Base-by-base conservation (phyloP, 2,797 vertebrate species). In the Tapera naevia region DNA sequence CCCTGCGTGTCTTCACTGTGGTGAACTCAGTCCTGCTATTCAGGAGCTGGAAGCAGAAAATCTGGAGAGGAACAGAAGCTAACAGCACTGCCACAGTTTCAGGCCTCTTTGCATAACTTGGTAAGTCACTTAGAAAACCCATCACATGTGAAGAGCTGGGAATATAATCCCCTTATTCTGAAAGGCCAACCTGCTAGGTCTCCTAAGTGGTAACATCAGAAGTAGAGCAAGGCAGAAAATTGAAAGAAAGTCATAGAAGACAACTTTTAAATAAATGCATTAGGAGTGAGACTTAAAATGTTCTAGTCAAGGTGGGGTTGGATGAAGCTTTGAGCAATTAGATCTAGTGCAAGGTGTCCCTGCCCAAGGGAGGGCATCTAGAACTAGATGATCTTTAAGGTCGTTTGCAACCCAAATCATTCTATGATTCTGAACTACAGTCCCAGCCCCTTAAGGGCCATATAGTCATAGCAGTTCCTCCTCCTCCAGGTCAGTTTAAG, bases 1-100 rank as follows among this genome's bases (percentile, higher is more conserved):
- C 19, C n/a, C 11, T 8, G 0, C 2, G 5, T 45, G 18, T 14
- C 11, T 65, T 60, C 16, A 4, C 54, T 61, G 41, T 6, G 5
- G 3, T 60, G 24, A 58, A 50, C 11, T 75, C 0, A 0, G 8
- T 54, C 64, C 43, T 85, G 39, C 8, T 61, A 7, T 19, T 76
- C 35, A 80, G 56, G n/a, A 93, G 18, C 17, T 57, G 35, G 17
- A 81, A 76, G n/a, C 17, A 50, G 17, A 70, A 32, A 53, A 72
- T 7, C 23, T 67, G 45, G 35, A 69, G 35, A 67, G 23, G 8
- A 78, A 75, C 15, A 43, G 15, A 11, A 48, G 4, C 22, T 56
- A 69, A 60, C 10, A 81, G 19, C 24, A 64, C 17, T 76, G 28
- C 13, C 24, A 39, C 3, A 39, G 27, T 15, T 30, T 75, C 35